phyloP scores from a whole-genome alignment of 2,888 invertebrate species.

The Drosophila yooni region DNA sequence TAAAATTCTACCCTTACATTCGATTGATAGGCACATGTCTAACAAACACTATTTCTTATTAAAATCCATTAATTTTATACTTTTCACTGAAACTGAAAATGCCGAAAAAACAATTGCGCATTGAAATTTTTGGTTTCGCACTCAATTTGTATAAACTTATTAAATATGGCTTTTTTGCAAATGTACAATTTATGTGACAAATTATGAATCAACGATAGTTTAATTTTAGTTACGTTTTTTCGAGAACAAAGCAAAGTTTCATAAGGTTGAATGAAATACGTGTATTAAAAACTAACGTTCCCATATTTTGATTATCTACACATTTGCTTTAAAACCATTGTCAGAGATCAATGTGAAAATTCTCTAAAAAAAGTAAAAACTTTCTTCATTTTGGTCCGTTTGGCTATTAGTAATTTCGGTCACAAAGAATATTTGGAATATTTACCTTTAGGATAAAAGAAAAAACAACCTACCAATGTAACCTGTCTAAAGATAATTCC shows the following conservation, averaged over 20 bases:
- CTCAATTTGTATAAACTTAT: not conserved
- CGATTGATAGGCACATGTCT: not conserved
- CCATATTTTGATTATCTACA: no score
- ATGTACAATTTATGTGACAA: not conserved
- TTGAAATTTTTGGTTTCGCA: not conserved
- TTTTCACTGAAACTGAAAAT: not conserved
- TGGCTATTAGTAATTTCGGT: not conserved
- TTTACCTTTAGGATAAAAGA: not conserved
- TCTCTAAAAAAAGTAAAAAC: no score
- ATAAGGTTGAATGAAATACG: not conserved
- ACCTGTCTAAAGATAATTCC: slow-evolving; percentile 78
- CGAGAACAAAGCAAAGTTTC: not conserved
- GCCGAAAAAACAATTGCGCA: not conserved
- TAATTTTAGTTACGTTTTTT: not conserved
- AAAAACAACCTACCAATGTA: slow-evolving; percentile 67
- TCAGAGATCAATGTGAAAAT: no score
- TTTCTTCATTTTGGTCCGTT: not conserved
- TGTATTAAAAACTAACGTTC: no score
- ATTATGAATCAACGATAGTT: not conserved
- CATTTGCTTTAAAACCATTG: no score
- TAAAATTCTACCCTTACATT: not conserved
- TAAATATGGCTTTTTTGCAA: not conserved
- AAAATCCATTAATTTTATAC: not conserved
- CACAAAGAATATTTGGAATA: not conserved
- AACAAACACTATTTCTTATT: no score